Conservation (phyloP, 2,797 vertebrate species). For the Anomalospiza imberbis region DNA sequence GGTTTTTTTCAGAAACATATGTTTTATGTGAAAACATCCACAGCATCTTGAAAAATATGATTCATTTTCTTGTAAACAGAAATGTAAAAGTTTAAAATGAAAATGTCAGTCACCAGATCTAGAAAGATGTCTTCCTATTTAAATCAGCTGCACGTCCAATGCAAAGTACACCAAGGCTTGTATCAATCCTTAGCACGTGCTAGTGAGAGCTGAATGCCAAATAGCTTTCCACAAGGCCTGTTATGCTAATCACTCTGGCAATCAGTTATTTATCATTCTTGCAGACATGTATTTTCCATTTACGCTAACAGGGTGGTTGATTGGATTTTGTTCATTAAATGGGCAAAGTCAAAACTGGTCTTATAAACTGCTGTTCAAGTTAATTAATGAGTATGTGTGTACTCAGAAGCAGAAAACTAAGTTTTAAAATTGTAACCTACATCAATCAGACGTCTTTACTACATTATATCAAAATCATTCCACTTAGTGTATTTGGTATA, state of each 20-base stretch:
- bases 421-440: slow-evolving; percentile 59
- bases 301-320: slow-evolving; percentile 67
- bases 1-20: background rate
- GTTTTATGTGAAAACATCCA: background rate
- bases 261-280: slow-evolving; percentile 71
- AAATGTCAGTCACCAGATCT: background rate
- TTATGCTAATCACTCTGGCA: slow-evolving; percentile 52
- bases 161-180: background rate
- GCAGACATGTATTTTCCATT: slow-evolving; percentile 66
- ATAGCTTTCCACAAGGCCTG: background rate
- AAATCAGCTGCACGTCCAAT: background rate
- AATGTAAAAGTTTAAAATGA: slow-evolving; percentile 9
- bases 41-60: background rate
- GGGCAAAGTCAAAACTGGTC: slow-evolving; percentile 61
- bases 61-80: slow-evolving; percentile 30
- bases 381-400: slow-evolving; percentile 59
- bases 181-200: background rate
- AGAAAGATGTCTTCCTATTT: slow-evolving; percentile 1
- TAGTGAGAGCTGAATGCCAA: slow-evolving; percentile 49
- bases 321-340: slow-evolving; percentile 75
- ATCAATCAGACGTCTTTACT: slow-evolving; percentile 45
- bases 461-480: slow-evolving; percentile 37
- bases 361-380: slow-evolving; percentile 63
- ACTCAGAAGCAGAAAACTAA: slow-evolving; percentile 54
- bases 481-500: background rate